Percentiles rank a stretch among this genome's conserved stretches.
Evolutionary conservation across 1,140 invertebrate species (phyloP).

Genomic region (Wiebesia pumilae): DNA sequence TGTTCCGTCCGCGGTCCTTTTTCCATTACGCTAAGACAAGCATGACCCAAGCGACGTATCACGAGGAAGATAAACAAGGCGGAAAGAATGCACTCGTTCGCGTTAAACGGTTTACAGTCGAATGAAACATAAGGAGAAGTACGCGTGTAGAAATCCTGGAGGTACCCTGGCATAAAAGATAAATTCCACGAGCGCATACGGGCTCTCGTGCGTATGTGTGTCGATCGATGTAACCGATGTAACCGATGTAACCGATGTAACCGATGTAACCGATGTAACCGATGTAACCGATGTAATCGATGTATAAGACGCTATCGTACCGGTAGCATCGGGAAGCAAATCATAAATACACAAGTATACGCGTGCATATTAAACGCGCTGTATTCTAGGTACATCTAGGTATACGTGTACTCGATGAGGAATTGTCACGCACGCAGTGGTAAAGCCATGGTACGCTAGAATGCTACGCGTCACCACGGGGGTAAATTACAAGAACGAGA

Average conservation of each 20-base stretch:
- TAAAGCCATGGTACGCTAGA: neutral
- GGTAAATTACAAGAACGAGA: slow-evolving; percentile 30
- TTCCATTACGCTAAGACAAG: neutral
- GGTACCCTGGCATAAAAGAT: neutral
- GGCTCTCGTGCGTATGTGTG: neutral
- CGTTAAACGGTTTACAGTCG: neutral
- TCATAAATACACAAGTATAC: slow-evolving; percentile 61
- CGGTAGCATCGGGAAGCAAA: slow-evolving; percentile 52
- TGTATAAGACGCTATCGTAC: slow-evolving; percentile 39
- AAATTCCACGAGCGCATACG: neutral
- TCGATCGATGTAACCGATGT: too few species aligned
- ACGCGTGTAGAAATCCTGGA: neutral
- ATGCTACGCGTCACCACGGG: neutral
- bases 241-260: too few species aligned
- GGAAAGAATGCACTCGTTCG: neutral
- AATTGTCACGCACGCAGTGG: slow-evolving; percentile 47
- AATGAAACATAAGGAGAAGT: neutral
- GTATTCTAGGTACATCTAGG: too few species aligned
- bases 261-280: too few species aligned
- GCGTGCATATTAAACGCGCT: too few species aligned
- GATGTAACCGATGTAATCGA: too few species aligned
- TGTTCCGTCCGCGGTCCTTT: neutral
- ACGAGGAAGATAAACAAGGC: neutral
- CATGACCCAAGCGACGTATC: neutral
- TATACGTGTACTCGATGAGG: neutral